Conservation (phyloP, 2,113 vertebrate genomes). For the Saiga tatarica region DNA sequence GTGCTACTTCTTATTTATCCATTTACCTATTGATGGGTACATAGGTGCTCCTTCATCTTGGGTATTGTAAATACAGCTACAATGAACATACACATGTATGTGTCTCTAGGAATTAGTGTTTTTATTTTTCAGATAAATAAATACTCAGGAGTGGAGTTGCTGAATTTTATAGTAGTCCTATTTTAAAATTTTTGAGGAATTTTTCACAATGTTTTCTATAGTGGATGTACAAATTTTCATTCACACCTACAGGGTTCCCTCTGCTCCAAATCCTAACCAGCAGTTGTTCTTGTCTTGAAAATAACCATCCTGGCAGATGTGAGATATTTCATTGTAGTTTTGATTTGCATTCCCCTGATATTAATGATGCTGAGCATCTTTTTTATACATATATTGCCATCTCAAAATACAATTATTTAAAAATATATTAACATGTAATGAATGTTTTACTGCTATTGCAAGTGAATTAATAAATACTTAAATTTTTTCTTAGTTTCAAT, state of each 20-base stretch:
- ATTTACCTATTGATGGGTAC: neutral
- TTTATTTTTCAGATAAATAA: neutral
- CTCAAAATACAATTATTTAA: neutral
- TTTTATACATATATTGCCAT: neutral
- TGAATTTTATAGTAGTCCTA: neutral
- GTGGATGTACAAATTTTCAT: neutral
- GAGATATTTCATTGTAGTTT: neutral
- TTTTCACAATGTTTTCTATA: neutral
- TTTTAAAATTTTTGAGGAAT: neutral
- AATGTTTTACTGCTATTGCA: neutral
- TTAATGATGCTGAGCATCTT: neutral
- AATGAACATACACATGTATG: neutral
- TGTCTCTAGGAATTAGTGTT: neutral
- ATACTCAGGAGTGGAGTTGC: neutral
- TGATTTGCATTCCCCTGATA: neutral
- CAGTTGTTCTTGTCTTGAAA: neutral
- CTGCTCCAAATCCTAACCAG: neutral
- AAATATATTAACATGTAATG: neutral
- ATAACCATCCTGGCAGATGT: neutral
- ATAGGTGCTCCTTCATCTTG: neutral
- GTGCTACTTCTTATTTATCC: neutral
- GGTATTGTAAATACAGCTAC: neutral
- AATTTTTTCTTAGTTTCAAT: neutral
- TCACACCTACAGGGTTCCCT: neutral
- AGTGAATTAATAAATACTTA: neutral